Evolutionary conservation across 1,140 invertebrate species (phyloP).

Genomic region (Eueides isabella): DNA sequence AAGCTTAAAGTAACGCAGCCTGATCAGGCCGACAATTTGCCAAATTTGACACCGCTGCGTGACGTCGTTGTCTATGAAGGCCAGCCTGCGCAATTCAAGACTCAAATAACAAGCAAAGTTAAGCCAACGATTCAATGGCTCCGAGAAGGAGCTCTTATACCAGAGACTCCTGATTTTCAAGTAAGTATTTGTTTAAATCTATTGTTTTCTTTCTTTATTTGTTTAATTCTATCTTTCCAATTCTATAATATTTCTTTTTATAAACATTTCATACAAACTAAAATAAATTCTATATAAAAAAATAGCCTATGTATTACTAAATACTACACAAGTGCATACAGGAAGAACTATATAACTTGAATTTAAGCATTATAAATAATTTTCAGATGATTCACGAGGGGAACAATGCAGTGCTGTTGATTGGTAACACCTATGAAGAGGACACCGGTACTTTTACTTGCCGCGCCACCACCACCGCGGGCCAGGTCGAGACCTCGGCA

Average conservation of each 20-base stretch:
- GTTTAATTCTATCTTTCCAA: too few relatives aligned
- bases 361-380: not conserved
- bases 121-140: conserved; percentile 95
- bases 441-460: conserved; percentile 96
- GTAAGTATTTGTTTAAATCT: conserved; percentile 83
- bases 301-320: too few relatives aligned
- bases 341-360: not conserved
- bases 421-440: conserved; percentile 96
- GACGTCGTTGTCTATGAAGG: conserved; percentile 93
- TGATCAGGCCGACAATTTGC: conserved; percentile 89
- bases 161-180: conserved; percentile 95
- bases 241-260: too few relatives aligned
- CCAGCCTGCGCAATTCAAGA: conserved; percentile 93
- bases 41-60: conserved; percentile 89
- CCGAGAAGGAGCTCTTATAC: conserved; percentile 93
- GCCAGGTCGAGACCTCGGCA: conserved; percentile 95
- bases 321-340: too few relatives aligned
- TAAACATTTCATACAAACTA: not conserved
- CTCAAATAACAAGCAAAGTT: conserved; percentile 90
- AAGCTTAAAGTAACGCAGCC: conserved; percentile 91
- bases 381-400: conserved; percentile 95
- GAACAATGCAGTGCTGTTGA: conserved; percentile 93
- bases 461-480: conserved; percentile 93
- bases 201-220: too few relatives aligned
- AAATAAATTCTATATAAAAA: too few relatives aligned